Evolutionary conservation across 1,140 invertebrate species (phyloP), one percentile per base, ranked within the genome.

Genomic region (Teleogryllus occipitalis): DNA sequence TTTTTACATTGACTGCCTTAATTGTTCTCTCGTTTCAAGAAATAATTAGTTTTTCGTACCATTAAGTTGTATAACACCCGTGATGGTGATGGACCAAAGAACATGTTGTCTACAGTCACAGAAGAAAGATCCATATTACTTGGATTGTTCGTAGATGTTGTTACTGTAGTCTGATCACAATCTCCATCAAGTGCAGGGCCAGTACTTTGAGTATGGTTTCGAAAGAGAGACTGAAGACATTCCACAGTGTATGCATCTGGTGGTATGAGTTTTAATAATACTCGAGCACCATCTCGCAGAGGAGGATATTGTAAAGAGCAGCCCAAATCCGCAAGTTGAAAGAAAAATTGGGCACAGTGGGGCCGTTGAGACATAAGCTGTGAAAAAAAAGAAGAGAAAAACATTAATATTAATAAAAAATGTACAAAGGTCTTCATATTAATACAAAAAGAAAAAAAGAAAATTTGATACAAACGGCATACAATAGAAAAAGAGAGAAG

Each of bases 311-410:
- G 89, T 80, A 97, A 87, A 76, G 91, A 90, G 85, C 95, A 95
- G 76, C 96, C 97, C 80, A 97, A 86, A 84, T 97, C 95, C 83
- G 96, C 95, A 79, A 98, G 87, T 87, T 97, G 94, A 86, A 98
- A 93, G 83, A 98, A 93, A 86, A 98, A 98, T 82, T 93, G 91
- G 72, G 93, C 90, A 85, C 97, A 96, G 82, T 92, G 90, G 74
- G 92, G 88, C 81, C 94, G 92, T 84, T 94, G 92, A 0, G 96
- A 93, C 88, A 94, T 92, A 21, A 93, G 86, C 91, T 93, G 27
- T 39, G 82, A 47, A 78, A 78, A 39, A 22, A 8, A 77, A 8
- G 3, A 22, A 8, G 8, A 8, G 3, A 75, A 75, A 47, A 77
- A 48, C 12, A 77, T n/a, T 8, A 22, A 7, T 14, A 46, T 39